phyloP scores from a whole-genome alignment of 2,113 vertebrate species.

The Brachirus orientalis region DNA sequence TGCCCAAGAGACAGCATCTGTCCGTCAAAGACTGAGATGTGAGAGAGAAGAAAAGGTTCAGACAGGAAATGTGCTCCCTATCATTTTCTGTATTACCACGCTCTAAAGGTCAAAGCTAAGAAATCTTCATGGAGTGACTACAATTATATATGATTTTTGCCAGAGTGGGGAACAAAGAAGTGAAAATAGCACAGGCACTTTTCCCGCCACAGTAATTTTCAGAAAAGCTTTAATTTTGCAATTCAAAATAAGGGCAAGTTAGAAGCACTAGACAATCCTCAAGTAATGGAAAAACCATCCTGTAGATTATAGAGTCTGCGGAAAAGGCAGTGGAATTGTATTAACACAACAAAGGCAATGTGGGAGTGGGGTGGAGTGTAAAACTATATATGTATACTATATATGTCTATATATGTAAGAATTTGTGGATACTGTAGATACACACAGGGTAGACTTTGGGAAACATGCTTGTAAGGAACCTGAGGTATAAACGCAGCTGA shows the following conservation, averaged over 20 bases:
- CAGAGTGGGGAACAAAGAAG: conserved; percentile 77
- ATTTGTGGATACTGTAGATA: too few species aligned
- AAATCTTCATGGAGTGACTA: conserved; percentile 81
- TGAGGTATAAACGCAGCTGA: too few species aligned
- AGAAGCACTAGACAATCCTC: conserved; percentile 77
- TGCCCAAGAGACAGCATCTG: conserved; percentile 29
- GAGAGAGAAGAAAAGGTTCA: conserved; percentile 68
- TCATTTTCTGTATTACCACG: conserved; percentile 85
- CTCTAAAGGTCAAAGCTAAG: conserved; percentile 84
- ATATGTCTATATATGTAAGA: too few species aligned
- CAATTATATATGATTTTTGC: conserved; percentile 92
- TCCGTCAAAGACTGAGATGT: conserved; percentile 65
- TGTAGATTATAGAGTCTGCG: conserved; percentile 59
- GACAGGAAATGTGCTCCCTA: conserved; percentile 76
- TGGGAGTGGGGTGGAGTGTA: not conserved
- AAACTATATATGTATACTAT: not conserved
- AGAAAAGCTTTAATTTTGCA: conserved; percentile 87
- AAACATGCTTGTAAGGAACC: too few species aligned
- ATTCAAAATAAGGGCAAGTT: conserved; percentile 80
- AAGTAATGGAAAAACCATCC: conserved; percentile 68
- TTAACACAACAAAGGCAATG: conserved; percentile 52
- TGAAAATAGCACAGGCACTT: conserved; percentile 84
- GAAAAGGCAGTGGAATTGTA: conserved; percentile 41
- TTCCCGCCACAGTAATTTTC: conserved; percentile 85
- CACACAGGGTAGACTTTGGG: not conserved